phyloP scores from a whole-genome alignment of 2,113 vertebrate genomes.

The Apteryx mantelli region DNA sequence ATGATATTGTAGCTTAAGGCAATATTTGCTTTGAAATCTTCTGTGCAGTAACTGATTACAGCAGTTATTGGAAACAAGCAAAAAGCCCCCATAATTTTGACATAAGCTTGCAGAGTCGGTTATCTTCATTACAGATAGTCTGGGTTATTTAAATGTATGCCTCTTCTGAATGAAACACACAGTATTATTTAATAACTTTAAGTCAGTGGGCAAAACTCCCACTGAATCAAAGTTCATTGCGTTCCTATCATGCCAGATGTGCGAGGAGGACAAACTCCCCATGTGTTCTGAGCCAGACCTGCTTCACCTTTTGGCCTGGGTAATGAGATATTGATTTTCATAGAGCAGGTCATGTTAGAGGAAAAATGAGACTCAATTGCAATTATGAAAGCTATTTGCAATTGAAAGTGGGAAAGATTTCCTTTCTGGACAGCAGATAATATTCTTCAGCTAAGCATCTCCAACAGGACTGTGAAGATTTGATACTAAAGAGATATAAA shows the following conservation, averaged over 20 bases:
- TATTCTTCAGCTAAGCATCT: background rate
- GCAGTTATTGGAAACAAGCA: background rate
- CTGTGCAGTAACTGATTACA: background rate
- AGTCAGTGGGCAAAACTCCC: background rate
- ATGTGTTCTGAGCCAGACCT: background rate
- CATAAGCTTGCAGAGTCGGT: background rate
- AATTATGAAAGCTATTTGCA: slow-evolving; percentile 40
- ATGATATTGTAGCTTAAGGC: background rate
- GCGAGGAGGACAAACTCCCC: background rate
- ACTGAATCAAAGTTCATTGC: background rate
- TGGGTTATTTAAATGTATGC: background rate
- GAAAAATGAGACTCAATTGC: slow-evolving; percentile 17
- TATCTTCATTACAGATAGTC: background rate
- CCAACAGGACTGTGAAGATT: background rate
- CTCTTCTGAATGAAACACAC: background rate
- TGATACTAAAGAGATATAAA: background rate
- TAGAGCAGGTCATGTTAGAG: background rate
- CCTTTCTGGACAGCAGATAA: background rate
- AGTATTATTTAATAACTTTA: background rate
- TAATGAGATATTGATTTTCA: slow-evolving; percentile 61
- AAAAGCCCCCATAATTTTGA: background rate
- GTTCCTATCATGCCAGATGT: background rate
- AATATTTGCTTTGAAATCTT: background rate
- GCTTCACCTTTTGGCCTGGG: slow-evolving; percentile 27
- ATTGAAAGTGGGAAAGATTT: background rate